Evolutionary conservation across 2,113 vertebrate species (phyloP), one percentile per base, ranked within the genome.

Genomic region (Pantherophis guttatus): DNA sequence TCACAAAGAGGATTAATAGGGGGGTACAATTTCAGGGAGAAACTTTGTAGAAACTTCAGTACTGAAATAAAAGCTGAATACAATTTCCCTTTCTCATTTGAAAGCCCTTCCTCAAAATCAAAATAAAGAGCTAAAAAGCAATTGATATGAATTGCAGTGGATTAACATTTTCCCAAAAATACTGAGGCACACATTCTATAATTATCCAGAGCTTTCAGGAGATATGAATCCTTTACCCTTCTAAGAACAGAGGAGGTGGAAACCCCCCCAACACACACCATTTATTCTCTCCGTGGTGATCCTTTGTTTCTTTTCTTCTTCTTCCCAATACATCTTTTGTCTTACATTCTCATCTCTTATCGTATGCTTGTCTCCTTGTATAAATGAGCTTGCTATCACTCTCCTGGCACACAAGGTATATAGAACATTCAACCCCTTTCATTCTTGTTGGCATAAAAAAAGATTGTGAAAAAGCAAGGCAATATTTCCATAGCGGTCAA

Each of bases 1-100:
- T 94, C 94, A 95, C 81, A 91, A 96, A 97, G 95, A 97, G 96
- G 95, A 97, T 95, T 95, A 97, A 54, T 95, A 57, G 92, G 87
- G 15, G 0, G 90, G 94, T 95, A 95, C 93, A 96, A 93, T 97
- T 97, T 97, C 95, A 87, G 93, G 97, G 93, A 95, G 94, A 97
- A 97, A 94, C 96, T 97, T 98, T 94, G 93, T 94, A 95, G 95
- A 97, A 97, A 95, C 93, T 96, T 58, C 54, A n/a, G 93, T 96
- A 96, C 97, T 95, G 94, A 95, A 97, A 95, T 95, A 96, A 93
- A 93, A 94, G 3, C 9, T 26, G 0, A 33, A 91, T 15, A 24
- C 13, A 59, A 53, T 90, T 54, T 15, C 65, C 57, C 5, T 94
- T 1, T 94, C 58, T 2, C n/a, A 19, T 1, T 62, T 75, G 23